Evolutionary conservation across 1,140 invertebrate genomes (phyloP).

Genomic region (Pseudomyrmex flavicornis): DNA sequence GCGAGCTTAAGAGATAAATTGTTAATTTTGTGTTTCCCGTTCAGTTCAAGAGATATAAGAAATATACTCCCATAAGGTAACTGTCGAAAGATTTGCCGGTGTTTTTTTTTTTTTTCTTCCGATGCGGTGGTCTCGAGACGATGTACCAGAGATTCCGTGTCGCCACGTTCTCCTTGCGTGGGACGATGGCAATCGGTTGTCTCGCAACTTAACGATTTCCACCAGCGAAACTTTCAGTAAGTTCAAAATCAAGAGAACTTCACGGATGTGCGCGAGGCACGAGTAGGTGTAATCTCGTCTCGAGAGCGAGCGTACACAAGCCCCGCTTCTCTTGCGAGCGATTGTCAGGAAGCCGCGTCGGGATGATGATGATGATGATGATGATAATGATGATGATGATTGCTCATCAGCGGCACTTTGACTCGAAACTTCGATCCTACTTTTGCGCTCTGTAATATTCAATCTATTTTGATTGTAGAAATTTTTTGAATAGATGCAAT

Average conservation of each 20-base stretch:
- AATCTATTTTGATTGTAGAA: too few relatives aligned
- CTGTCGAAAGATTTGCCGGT: slow-evolving; percentile 5
- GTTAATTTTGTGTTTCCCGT: neutral
- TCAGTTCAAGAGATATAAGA: slow-evolving; percentile 18
- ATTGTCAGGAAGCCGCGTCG: neutral
- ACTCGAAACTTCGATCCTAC: too few relatives aligned
- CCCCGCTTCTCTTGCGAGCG: neutral
- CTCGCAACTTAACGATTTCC: slow-evolving; percentile 65
- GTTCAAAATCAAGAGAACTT: slow-evolving; percentile 52
- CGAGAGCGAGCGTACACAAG: slow-evolving; percentile 43
- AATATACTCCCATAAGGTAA: neutral
- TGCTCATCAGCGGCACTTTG: slow-evolving; percentile 8
- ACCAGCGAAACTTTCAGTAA: slow-evolving; percentile 46
- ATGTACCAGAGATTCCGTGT: slow-evolving; percentile 35
- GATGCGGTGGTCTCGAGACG: slow-evolving; percentile 37
- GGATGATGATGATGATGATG: neutral
- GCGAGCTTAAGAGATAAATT: neutral
- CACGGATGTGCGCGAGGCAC: slow-evolving; percentile 49
- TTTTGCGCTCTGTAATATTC: too few relatives aligned
- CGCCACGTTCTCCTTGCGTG: slow-evolving; percentile 44
- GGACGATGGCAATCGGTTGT: slow-evolving; percentile 46
- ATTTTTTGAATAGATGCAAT: too few relatives aligned
- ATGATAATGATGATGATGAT: neutral
- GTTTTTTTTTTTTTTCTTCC: neutral
- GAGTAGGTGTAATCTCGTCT: slow-evolving; percentile 53